These are phyloP conservation scores for Pachydiplax longipennis DNA, from an alignment of 2,888 invertebrate genomes.

Conservation along the genomic window DNA sequence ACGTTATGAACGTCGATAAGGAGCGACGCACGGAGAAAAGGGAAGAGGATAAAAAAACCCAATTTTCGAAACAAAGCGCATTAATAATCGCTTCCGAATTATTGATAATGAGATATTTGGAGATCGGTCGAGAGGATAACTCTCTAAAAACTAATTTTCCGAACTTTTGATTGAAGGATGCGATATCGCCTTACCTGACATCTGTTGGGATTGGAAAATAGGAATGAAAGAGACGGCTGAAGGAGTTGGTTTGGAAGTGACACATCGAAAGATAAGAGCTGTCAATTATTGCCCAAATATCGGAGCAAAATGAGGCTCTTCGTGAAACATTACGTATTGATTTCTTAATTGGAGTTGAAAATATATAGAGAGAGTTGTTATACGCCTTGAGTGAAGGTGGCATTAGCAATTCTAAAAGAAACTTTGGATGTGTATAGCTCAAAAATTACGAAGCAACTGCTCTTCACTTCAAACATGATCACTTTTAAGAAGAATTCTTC, in stretches of 20 bases:
- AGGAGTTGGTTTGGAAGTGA: conserved; percentile 4
- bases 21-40: not conserved
- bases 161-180: not conserved
- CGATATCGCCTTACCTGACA: conserved; percentile 27
- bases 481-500: too few relatives aligned
- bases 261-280: conserved; percentile 16
- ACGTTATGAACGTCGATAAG: not conserved
- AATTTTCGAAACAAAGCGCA: not conserved
- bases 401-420: too few relatives aligned
- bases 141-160: conserved; percentile 28
- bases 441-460: too few relatives aligned
- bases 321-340: too few relatives aligned
- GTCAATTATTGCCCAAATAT: conserved; percentile 31
- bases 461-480: too few relatives aligned
- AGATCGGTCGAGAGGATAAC: not conserved
- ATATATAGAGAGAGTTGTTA: not conserved
- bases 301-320: not conserved
- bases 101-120: conserved; percentile 23
- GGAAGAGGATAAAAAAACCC: not conserved
- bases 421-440: too few relatives aligned
- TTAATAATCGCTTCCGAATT: not conserved
- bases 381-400: too few relatives aligned
- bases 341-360: not conserved
- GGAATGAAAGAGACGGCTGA: not conserved
- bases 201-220: conserved; percentile 14